These are phyloP conservation scores for Theodoxus fluviatilis DNA, from an alignment of 2,888 invertebrate species.

Conservation along the genomic window DNA sequence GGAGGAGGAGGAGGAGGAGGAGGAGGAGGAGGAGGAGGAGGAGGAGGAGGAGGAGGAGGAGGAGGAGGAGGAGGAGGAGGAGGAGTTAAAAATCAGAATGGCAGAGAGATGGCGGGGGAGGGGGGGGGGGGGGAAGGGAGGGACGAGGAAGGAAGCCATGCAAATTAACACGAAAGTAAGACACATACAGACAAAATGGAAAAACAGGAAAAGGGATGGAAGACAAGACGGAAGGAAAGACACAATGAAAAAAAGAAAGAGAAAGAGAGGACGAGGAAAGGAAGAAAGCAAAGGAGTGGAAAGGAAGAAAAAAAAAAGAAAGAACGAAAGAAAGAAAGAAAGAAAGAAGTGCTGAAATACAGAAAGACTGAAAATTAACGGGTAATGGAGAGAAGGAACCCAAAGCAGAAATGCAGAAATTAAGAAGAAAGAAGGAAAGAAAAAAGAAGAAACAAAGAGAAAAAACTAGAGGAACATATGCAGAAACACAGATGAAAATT, in stretches of 20 bases:
- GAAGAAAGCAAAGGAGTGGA: background rate
- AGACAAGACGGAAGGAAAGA: background rate
- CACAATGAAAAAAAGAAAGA: background rate
- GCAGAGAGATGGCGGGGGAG: background rate
- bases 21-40: background rate
- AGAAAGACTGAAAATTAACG: background rate
- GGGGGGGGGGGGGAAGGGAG: background rate
- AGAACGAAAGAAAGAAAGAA: background rate
- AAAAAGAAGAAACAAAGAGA: background rate
- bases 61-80: background rate
- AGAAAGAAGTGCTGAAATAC: background rate
- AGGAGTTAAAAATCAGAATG: background rate
- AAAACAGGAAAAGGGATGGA: background rate
- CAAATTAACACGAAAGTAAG: background rate
- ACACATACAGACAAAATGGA: background rate
- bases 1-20: background rate
- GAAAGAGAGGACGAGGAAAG: background rate
- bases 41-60: background rate
- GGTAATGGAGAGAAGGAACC: background rate
- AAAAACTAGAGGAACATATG: background rate
- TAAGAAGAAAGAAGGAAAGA: background rate
- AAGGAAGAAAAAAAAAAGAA: background rate
- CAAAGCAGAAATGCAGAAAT: background rate
- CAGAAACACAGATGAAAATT: slow-evolving; percentile 12
- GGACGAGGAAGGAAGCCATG: background rate